These are phyloP conservation scores for Pinctada fucata DNA, from an alignment of 2,888 invertebrate species.

Conservation along the genomic window DNA sequence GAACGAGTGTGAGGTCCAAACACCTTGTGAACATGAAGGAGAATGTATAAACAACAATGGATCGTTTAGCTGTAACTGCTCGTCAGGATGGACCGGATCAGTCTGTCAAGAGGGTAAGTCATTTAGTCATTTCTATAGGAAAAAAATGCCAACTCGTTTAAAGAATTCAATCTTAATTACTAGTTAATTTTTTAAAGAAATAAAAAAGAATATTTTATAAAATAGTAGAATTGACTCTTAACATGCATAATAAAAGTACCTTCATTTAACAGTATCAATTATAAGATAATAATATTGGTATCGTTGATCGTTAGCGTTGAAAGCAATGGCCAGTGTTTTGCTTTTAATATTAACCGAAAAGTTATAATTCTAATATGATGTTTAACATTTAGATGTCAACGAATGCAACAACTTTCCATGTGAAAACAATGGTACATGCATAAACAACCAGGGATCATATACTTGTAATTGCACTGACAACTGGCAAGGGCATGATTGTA, in stretches of 20 bases:
- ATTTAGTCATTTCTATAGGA: too few species aligned
- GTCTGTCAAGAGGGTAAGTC: conserved; percentile 11
- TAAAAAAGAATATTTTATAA: too few species aligned
- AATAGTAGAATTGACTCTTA: too few species aligned
- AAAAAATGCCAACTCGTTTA: too few species aligned
- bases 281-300: too few species aligned
- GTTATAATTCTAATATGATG: background rate
- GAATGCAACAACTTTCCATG: conserved; percentile 53
- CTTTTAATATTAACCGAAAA: too few species aligned
- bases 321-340: too few species aligned
- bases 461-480: background rate
- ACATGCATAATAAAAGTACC: too few species aligned
- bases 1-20: conserved; percentile 82
- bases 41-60: conserved; percentile 76
- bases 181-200: too few species aligned
- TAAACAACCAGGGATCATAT: conserved; percentile 15
- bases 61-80: conserved; percentile 93
- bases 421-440: conserved; percentile 43
- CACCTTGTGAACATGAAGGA: conserved; percentile 83
- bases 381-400: conserved; percentile 43
- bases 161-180: too few species aligned
- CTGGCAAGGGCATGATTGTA: conserved; percentile 10
- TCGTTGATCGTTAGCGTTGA: too few species aligned
- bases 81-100: conserved; percentile 6
- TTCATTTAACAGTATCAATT: too few species aligned